Evolutionary conservation across 2,888 invertebrate genomes (phyloP).

Genomic region (Rotaria socialis): DNA sequence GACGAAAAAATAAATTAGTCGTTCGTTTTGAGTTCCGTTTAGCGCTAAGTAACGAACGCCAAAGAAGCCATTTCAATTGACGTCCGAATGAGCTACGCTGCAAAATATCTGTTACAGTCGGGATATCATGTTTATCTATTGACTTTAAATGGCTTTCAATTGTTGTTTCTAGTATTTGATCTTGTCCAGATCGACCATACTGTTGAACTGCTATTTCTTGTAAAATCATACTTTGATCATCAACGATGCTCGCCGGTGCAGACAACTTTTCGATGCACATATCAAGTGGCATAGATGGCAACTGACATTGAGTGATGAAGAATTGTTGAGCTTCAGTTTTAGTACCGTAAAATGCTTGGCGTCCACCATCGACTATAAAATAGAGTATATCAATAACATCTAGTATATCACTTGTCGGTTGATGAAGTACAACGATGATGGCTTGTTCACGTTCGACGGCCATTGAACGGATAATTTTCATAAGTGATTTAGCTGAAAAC

Average conservation of each 20-base stretch:
- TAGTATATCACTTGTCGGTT: slow-evolving; percentile 64
- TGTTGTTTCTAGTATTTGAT: background rate
- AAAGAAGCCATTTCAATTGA: slow-evolving; percentile 72
- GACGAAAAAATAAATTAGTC: slow-evolving; percentile 79
- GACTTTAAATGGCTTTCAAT: background rate
- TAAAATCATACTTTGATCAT: background rate
- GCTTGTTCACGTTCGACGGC: slow-evolving; percentile 54
- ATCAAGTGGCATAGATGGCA: slow-evolving; percentile 64
- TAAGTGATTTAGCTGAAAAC: slow-evolving; percentile 80
- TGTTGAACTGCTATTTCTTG: background rate
- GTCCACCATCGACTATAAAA: slow-evolving; percentile 78
- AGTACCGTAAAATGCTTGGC: slow-evolving; percentile 76
- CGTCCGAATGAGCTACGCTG: background rate
- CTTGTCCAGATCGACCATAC: background rate
- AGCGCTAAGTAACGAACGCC: slow-evolving; percentile 82
- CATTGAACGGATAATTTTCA: slow-evolving; percentile 70
- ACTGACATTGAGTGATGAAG: slow-evolving; percentile 55
- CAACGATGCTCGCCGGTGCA: background rate
- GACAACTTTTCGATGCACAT: background rate
- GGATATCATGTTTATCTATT: background rate
- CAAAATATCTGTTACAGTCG: background rate
- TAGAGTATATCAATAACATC: slow-evolving; percentile 61
- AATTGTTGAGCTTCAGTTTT: slow-evolving; percentile 61
- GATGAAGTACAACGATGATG: slow-evolving; percentile 87
- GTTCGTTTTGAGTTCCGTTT: slow-evolving; percentile 84